phyloP scores from a whole-genome alignment of 2,888 invertebrate species.

The Agrotis segetum region DNA sequence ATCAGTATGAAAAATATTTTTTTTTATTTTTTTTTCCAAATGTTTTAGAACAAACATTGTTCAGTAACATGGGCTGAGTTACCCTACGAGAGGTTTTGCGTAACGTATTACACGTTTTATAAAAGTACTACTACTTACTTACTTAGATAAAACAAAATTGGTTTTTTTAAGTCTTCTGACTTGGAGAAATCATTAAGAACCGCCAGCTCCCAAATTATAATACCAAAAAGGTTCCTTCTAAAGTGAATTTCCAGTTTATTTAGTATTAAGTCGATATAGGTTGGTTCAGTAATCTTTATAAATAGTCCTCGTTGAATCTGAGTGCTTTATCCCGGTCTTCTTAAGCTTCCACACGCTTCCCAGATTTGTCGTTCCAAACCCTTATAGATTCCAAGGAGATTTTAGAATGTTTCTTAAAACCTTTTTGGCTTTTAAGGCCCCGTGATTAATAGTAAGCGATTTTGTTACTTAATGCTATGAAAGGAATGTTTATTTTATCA shows the following conservation, averaged over 20 bases:
- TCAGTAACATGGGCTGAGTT: too few species aligned
- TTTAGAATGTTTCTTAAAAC: slow-evolving; percentile 43
- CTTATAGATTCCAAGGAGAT: slow-evolving; percentile 45
- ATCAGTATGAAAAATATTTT: too few species aligned
- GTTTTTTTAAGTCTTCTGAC: too few species aligned
- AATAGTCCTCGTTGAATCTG: slow-evolving; percentile 54
- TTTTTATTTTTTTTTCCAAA: too few species aligned
- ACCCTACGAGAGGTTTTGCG: too few species aligned
- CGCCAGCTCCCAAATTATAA: not conserved
- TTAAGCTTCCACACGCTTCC: slow-evolving; percentile 49
- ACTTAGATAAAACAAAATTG: too few species aligned
- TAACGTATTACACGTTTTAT: too few species aligned
- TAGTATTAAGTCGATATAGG: slow-evolving; percentile 51
- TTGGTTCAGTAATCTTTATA: slow-evolving; percentile 59
- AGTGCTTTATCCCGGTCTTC: slow-evolving; percentile 34
- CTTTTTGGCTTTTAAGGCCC: slow-evolving; percentile 30
- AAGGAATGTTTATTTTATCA: slow-evolving; percentile 1
- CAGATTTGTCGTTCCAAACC: slow-evolving; percentile 51
- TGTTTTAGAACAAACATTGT: too few species aligned
- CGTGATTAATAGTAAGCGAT: slow-evolving; percentile 43
- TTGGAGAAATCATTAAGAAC: not conserved
- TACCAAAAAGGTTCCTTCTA: slow-evolving; percentile 4
- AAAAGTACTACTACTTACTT: too few species aligned
- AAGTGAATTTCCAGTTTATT: slow-evolving; percentile 45
- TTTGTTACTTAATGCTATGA: slow-evolving; percentile 15